Conservation (phyloP, 2,888 invertebrate species). For the Cosmia trapezina region DNA sequence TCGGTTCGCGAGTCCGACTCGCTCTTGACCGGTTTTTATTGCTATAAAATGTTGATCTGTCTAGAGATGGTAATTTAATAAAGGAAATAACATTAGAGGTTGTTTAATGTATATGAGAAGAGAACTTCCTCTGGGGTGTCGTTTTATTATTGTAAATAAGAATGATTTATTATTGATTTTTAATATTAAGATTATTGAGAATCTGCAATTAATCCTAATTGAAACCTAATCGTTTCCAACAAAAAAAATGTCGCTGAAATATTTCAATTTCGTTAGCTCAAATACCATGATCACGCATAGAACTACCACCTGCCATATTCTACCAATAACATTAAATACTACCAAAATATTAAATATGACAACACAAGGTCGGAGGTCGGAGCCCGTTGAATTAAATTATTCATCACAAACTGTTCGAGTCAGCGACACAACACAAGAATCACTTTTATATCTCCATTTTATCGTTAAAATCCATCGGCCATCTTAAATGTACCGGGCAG, state of each 20-base stretch:
- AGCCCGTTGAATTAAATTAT: constrained; percentile 56
- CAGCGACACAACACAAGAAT: constrained; percentile 29
- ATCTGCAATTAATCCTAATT: not conserved
- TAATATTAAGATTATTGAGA: no score
- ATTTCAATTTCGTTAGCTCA: constrained; percentile 18
- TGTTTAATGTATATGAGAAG: not conserved
- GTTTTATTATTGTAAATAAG: not conserved
- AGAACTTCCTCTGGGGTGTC: not conserved
- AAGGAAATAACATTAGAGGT: not conserved
- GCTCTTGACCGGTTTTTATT: no score
- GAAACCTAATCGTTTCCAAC: not conserved
- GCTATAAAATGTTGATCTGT: not conserved
- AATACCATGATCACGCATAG: not conserved
- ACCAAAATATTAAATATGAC: constrained; percentile 52
- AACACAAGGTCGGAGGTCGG: constrained; percentile 36
- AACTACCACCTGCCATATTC: constrained; percentile 27
- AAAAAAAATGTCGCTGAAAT: constrained; percentile 6
- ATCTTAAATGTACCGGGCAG: constrained; percentile 21
- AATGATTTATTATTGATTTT: no score
- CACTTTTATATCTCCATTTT: constrained; percentile 61
- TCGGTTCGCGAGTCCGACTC: no score
- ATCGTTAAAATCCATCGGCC: constrained; percentile 46
- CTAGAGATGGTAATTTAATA: not conserved
- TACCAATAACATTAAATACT: not conserved
- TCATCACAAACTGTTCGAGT: constrained; percentile 24